A percentile compares a stretch with the other conserved stretches of the same genome.
Conservation (phyloP, 2,888 invertebrate genomes). For the Oxytorus armatus region DNA sequence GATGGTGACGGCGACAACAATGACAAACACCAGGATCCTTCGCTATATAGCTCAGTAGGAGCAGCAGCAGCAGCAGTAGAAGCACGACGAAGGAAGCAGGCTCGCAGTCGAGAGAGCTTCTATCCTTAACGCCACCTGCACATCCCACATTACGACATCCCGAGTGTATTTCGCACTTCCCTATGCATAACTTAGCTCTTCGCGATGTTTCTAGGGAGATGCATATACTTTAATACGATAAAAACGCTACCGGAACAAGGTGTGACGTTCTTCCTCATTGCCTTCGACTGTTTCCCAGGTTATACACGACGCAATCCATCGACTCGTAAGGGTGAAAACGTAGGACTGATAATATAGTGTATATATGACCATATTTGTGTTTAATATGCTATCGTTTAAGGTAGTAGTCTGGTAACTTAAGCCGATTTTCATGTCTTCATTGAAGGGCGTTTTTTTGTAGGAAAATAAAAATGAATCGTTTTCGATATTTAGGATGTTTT, state of each 20-base stretch:
- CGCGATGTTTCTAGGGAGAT: constrained; percentile 52
- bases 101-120: constrained; percentile 58
- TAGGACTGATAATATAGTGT: too few relatives aligned
- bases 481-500: too few relatives aligned
- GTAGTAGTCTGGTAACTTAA: too few relatives aligned
- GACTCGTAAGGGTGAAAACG: not conserved
- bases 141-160: constrained; percentile 65
- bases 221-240: constrained; percentile 11
- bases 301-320: not conserved
- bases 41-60: constrained; percentile 9
- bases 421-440: too few relatives aligned
- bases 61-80: constrained; percentile 22
- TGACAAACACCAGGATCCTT: constrained; percentile 33
- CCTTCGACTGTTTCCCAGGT: constrained; percentile 26
- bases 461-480: too few relatives aligned
- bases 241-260: too few relatives aligned
- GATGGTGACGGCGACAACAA: constrained; percentile 33
- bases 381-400: too few relatives aligned
- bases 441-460: too few relatives aligned
- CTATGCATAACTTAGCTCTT: constrained; percentile 65
- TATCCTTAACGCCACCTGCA: constrained; percentile 67
- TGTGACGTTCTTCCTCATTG: too few relatives aligned
- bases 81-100: constrained; percentile 40
- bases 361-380: too few relatives aligned
- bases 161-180: constrained; percentile 69